Percentiles rank a stretch among this genome's conserved stretches.
phyloP scores from a whole-genome alignment of 1,140 invertebrate species.

The Aphaenogaster rudis region DNA sequence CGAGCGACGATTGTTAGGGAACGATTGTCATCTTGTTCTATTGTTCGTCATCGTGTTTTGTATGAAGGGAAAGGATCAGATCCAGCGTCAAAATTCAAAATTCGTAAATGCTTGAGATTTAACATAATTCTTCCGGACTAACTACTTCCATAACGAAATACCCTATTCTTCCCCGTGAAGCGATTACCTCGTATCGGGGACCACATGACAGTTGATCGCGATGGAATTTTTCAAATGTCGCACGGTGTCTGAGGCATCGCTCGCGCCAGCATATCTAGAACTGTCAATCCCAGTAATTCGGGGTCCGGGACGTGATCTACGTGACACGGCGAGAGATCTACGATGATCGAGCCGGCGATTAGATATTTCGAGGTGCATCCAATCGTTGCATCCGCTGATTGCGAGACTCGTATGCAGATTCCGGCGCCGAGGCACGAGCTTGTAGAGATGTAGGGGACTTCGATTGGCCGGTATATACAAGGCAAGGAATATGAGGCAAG shows the following conservation, averaged over 20 bases:
- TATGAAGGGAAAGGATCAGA: neutral
- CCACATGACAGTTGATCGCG: neutral
- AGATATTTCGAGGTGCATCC: constrained; percentile 65
- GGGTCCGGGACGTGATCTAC: constrained; percentile 24
- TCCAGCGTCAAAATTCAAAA: neutral
- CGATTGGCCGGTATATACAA: neutral
- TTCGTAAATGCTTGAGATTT: neutral
- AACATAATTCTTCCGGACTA: neutral
- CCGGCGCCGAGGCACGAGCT: neutral
- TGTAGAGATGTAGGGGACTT: constrained; percentile 17
- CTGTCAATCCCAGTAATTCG: constrained; percentile 43
- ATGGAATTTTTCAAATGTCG: constrained; percentile 6
- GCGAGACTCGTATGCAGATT: constrained; percentile 61
- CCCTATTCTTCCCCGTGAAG: neutral
- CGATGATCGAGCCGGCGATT: constrained; percentile 55
- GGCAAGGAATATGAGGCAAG: neutral
- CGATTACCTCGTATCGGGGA: neutral
- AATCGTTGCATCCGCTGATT: constrained; percentile 62
- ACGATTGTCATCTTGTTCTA: neutral
- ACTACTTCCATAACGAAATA: neutral
- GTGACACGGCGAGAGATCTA: constrained; percentile 25
- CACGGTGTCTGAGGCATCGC: neutral
- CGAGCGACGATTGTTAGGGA: neutral
- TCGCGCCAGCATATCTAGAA: constrained; percentile 11
- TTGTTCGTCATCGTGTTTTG: neutral